Evolutionary conservation across 2,888 invertebrate species (phyloP), one percentile per base, ranked within the genome.

Genomic region (Xestia ashworthii): DNA sequence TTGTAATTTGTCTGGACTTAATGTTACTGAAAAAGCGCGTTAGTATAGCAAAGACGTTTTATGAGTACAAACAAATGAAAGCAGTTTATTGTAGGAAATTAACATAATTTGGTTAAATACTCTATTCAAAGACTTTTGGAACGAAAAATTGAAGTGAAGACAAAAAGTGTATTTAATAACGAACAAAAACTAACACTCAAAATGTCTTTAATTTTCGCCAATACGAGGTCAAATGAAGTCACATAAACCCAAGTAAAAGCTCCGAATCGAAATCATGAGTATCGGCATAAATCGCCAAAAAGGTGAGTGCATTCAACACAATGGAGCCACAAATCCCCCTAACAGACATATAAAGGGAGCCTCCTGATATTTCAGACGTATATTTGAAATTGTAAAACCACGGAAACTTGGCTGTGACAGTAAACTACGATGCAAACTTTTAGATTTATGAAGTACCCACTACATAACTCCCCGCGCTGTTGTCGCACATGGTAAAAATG

Each of bases 381-480:
- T 87, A 92, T 92, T 92, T 89, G 89, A 90, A 92, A 91, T 91
- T 93, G 90, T 90, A 91, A 93, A 93, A 91, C 92, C 85, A 83
- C 90, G 87, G 88, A 87, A 91, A 93, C 92, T 92, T 91, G 89
- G 89, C 90, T 89, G 85, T 90, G 93, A 91, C 92, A 89, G 91
- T 91, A 91, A 93, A 93, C 91, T 93, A 92, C 89, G 92, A 90
- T 90, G 90, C 89, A 89, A 93, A 94, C 92, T 93, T 93, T 92
- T 87, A 92, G 93, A 94, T 94, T 94, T 94, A 94, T 94, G 93
- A 91, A 93, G 90, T 92, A 90, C 86, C 87, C 83, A 85, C 87
- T 84, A 81, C 84, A 86, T 86, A 88, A 86, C 87, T 89, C 89
- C 75, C 85, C 87, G 87, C 87, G 84, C 44, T 83, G 89, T 88